phyloP scores from a whole-genome alignment of 1,140 invertebrate species.

The Lutraria rhynchaena region DNA sequence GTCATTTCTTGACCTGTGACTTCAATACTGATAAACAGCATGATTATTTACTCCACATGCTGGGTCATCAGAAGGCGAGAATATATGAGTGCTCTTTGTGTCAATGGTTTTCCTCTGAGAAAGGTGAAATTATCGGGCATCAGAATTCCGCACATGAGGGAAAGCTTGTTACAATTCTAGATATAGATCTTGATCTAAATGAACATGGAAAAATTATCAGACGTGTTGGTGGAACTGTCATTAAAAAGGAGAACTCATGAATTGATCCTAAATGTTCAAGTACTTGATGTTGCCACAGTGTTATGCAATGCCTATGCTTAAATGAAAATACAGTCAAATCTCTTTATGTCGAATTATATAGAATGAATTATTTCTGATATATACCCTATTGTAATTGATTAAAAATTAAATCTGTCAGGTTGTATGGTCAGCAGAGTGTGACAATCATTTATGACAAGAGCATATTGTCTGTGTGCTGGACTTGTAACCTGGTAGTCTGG shows the following conservation, averaged over 20 bases:
- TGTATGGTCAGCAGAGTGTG: too few relatives aligned
- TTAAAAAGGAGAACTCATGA: slow-evolving; percentile 61
- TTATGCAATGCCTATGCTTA: neutral
- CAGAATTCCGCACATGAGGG: slow-evolving; percentile 54
- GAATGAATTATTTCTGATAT: too few relatives aligned
- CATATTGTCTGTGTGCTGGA: too few relatives aligned
- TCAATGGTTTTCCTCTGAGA: slow-evolving; percentile 64
- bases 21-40: slow-evolving; percentile 59
- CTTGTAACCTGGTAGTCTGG: too few relatives aligned
- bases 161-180: slow-evolving; percentile 52
- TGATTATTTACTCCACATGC: slow-evolving; percentile 59
- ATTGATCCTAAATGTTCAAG: neutral
- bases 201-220: slow-evolving; percentile 55
- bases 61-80: slow-evolving; percentile 62
- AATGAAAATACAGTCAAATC: neutral
- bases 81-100: slow-evolving; percentile 66
- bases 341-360: too few relatives aligned
- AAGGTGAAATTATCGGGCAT: slow-evolving; percentile 46
- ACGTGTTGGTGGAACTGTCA: slow-evolving; percentile 59
- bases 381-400: too few relatives aligned
- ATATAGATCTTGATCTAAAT: slow-evolving; percentile 63
- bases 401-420: too few relatives aligned
- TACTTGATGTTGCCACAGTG: neutral
- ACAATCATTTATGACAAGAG: too few relatives aligned
- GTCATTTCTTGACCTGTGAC: slow-evolving; percentile 51